These are phyloP conservation scores for Phalera bucephala DNA, from an alignment of 2,888 invertebrate genomes.

Conservation along the genomic window DNA sequence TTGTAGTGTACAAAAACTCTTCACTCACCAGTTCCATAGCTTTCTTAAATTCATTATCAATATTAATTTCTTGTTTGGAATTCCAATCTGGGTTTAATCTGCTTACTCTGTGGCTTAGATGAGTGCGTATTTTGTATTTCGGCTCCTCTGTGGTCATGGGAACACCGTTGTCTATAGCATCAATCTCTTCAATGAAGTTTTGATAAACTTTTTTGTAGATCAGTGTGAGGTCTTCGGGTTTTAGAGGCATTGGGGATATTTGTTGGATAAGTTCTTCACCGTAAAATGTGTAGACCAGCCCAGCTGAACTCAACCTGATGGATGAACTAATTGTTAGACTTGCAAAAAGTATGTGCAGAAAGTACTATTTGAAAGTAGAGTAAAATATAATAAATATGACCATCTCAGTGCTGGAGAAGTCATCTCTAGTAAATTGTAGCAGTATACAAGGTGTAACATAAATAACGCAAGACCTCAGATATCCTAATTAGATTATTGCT, in stretches of 20 bases:
- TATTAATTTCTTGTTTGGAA: slow-evolving; percentile 72
- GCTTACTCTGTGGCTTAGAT: slow-evolving; percentile 89
- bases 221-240: slow-evolving; percentile 74
- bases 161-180: slow-evolving; percentile 99
- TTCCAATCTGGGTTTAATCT: slow-evolving; percentile 95
- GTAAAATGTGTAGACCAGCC: slow-evolving; percentile 94
- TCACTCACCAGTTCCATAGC: slow-evolving; percentile 90
- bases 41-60: slow-evolving; percentile 86
- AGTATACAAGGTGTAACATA: too few relatives aligned
- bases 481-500: too few relatives aligned
- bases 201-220: slow-evolving; percentile 91
- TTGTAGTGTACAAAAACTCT: slow-evolving; percentile 90
- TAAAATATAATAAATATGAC: too few relatives aligned
- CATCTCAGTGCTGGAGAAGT: too few relatives aligned
- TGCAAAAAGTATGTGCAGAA: too few relatives aligned
- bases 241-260: slow-evolving; percentile 50
- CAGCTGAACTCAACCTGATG: slow-evolving; percentile 95
- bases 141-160: slow-evolving; percentile 89
- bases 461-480: too few relatives aligned
- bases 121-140: slow-evolving; percentile 90
- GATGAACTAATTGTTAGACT: background rate
- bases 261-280: slow-evolving; percentile 90
- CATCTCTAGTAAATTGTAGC: too few relatives aligned
- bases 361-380: too few relatives aligned
- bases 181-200: slow-evolving; percentile 95